These are phyloP conservation scores for Mus pahari DNA, from an alignment of 2,113 vertebrate species.

Conservation along the genomic window DNA sequence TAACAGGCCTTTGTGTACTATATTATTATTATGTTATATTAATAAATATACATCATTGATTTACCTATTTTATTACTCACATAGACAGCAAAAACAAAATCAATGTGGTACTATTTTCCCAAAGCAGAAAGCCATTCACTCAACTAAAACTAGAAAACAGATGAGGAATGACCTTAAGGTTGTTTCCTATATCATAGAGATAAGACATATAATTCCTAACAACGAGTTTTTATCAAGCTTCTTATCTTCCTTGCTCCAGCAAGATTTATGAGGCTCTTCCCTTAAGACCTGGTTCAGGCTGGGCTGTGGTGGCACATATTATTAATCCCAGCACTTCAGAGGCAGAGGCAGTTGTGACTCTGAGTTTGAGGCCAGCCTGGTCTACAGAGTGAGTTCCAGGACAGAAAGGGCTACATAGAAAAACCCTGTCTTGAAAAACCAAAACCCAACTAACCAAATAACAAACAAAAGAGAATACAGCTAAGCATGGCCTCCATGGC, in stretches of 20 bases:
- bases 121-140: neutral
- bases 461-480: neutral
- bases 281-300: slow-evolving; percentile 7
- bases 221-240: neutral
- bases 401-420: neutral
- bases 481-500: neutral
- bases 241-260: slow-evolving; percentile 3
- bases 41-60: neutral
- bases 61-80: neutral
- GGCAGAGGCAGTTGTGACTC: neutral
- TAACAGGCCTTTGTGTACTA: neutral
- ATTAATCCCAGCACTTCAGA: neutral
- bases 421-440: neutral
- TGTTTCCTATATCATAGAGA: neutral
- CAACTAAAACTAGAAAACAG: slow-evolving; percentile 1
- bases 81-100: slow-evolving; percentile 51
- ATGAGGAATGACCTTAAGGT: slow-evolving; percentile 1
- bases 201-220: neutral
- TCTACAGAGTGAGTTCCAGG: neutral
- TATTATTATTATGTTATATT: neutral
- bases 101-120: neutral
- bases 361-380: neutral
- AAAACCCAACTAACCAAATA: neutral
- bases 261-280: neutral
- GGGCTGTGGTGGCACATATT: neutral